phyloP scores from a whole-genome alignment of 2,113 vertebrate species.

The Pantherophis guttatus region DNA sequence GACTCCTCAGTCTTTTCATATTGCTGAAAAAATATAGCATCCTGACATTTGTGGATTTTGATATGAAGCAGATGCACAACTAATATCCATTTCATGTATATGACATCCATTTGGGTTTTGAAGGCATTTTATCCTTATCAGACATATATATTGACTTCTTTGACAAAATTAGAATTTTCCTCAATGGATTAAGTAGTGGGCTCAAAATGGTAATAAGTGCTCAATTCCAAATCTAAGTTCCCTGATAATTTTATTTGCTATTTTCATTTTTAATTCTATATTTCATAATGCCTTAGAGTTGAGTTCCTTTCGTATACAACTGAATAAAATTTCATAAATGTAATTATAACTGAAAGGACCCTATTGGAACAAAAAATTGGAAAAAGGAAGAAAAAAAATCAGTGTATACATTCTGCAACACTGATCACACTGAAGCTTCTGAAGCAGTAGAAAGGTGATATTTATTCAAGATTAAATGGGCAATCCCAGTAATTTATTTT shows the following conservation, averaged over 20 bases:
- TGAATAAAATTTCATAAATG: neutral
- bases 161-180: neutral
- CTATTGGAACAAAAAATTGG: neutral
- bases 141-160: neutral
- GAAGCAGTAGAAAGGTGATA: neutral
- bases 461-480: neutral
- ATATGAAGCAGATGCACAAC: neutral
- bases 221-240: neutral
- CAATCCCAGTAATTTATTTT: neutral
- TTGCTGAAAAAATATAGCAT: neutral
- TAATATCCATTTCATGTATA: neutral
- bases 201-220: neutral
- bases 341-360: neutral
- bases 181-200: neutral
- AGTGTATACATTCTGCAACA: neutral
- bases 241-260: neutral
- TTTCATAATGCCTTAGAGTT: neutral
- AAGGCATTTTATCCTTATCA: neutral
- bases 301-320: neutral
- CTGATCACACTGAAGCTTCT: neutral
- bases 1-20: neutral
- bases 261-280: neutral
- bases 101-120: neutral
- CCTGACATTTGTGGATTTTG: neutral
- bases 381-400: neutral